Conservation (phyloP, 2,888 invertebrate genomes). For the Pogonocherus hispidulus region DNA sequence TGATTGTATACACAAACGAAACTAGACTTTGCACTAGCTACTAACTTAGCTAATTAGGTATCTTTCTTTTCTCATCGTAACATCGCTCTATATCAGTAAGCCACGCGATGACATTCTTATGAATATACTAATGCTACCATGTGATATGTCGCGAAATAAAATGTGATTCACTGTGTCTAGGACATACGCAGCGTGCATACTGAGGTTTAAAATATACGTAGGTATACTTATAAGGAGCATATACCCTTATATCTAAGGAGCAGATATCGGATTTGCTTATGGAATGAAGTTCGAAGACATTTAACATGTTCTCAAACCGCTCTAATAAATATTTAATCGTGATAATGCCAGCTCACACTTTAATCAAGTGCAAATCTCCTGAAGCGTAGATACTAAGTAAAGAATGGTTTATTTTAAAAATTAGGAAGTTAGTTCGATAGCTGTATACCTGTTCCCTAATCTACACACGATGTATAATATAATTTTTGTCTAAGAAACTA, state of each 20-base stretch:
- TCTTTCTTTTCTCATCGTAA: too few species aligned
- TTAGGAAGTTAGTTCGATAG: neutral
- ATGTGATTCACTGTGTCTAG: conserved; percentile 23
- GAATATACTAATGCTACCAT: neutral
- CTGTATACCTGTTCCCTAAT: too few species aligned
- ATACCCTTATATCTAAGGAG: too few species aligned
- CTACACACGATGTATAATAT: too few species aligned
- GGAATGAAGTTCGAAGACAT: too few species aligned
- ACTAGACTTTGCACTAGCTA: too few species aligned
- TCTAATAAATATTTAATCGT: conserved; percentile 13
- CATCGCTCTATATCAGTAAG: neutral
- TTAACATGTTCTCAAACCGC: neutral
- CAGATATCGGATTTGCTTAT: too few species aligned
- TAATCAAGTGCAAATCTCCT: conserved; percentile 7
- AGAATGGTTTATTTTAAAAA: neutral
- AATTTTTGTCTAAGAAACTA: too few species aligned
- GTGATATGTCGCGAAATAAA: conserved; percentile 4
- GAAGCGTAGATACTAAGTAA: neutral
- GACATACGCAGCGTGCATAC: conserved; percentile 18
- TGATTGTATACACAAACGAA: too few species aligned
- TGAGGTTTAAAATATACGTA: too few species aligned
- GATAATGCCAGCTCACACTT: conserved; percentile 21
- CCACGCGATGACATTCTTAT: neutral
- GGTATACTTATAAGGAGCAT: too few species aligned
- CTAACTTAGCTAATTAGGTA: too few species aligned